Percentiles rank a stretch among this genome's conserved stretches.
Conservation (phyloP, 2,113 vertebrate species). For the Bos taurus region DNA sequence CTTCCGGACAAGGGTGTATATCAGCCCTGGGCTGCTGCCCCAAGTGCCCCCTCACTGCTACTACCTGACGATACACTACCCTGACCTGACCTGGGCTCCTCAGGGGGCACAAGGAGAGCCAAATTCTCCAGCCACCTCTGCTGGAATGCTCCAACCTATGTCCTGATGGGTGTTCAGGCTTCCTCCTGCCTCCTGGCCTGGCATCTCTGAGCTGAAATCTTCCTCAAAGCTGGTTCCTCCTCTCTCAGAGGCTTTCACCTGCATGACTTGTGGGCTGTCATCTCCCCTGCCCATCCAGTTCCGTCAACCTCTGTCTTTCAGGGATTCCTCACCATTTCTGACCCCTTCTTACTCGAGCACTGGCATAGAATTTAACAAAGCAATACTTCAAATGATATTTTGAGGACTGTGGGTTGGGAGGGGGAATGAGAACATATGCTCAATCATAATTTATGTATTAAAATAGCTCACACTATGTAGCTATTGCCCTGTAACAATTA, state of each 20-base stretch:
- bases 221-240: background rate
- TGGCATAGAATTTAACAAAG: background rate
- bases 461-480: background rate
- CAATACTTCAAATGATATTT: background rate
- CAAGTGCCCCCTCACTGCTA: background rate
- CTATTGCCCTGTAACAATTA: background rate
- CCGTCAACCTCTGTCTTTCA: background rate
- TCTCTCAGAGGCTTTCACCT: background rate
- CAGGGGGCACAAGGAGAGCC: background rate
- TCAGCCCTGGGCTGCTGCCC: background rate
- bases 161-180: background rate
- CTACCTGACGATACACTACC: background rate
- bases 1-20: background rate
- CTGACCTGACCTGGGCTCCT: background rate
- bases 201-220: background rate
- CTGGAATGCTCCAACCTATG: background rate
- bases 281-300: background rate
- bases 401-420: background rate
- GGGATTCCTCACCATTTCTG: background rate
- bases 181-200: background rate
- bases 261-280: too few relatives aligned
- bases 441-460: background rate
- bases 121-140: background rate
- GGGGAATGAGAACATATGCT: background rate
- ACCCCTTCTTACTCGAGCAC: background rate